Base-by-base conservation (phyloP, 2,113 vertebrate species). In the Amazona vittata region DNA sequence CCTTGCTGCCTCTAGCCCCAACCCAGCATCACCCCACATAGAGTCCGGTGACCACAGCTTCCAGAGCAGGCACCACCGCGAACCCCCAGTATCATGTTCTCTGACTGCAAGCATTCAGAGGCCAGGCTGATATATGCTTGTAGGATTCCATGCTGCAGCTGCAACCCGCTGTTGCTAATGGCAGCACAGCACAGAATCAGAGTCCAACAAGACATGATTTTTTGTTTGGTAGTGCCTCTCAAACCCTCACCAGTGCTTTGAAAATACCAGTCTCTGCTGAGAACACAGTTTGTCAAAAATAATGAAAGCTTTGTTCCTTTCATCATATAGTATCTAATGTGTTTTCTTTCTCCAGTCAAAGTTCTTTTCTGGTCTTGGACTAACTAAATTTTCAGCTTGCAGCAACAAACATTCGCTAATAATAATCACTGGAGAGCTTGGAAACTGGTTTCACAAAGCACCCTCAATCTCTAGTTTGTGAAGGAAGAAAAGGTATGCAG, bases 211-310 rank as follows among this genome's bases (percentile, higher is more conserved):
- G 39, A 50, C 13, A 22, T 26, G 25, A 68, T 70, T 73, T 90
- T 90, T 64, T 68, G 19, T 49, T 74, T 35, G 37, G 39, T 63
- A 41, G 65, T 87, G 50, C 44, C 47, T 92, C 81, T 33, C 70
- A 80, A 86, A 44, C 13, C 12, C 1, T 20, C 11, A 57, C 5
- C 57, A 84, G 28, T 62, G 46, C 69, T 89, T 76, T 62, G 52
- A 87, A 97, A 95, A 68, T 19, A 73, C 1, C 15, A 41, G 57
- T 31, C 73, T 70, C 47, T 2, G 2, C 31, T n/a, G 60, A 91
- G 44, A 75, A 73, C 24, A 37, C 46, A 31, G 53, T 96, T 90
- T 81, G 29, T 91, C 16, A 94, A 89, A 80, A 93, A 83, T 71
- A 89, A 62, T 29, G 43, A 63, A 67, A 89, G 26, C 18, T 82